Conservation (phyloP, 2,797 vertebrate genomes). For the Etheostoma nigrum region DNA sequence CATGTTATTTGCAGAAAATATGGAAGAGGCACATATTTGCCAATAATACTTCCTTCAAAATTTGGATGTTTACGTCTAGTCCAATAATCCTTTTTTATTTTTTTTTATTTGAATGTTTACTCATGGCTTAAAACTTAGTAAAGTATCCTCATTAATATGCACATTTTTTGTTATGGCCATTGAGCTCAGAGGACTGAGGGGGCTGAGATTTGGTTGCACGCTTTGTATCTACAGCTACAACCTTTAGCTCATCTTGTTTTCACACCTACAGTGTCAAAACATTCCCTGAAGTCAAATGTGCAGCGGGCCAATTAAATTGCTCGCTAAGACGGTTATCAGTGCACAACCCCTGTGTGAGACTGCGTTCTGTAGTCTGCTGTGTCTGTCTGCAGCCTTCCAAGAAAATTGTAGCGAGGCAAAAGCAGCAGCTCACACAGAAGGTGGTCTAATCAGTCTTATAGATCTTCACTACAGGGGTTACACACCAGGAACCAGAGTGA, state of each 20-base stretch:
- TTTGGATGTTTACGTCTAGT: slow-evolving; percentile 8
- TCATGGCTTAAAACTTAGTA: slow-evolving; percentile 28
- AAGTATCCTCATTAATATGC: slow-evolving; percentile 55
- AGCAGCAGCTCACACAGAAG: slow-evolving; percentile 61
- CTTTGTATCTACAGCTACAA: slow-evolving; percentile 51
- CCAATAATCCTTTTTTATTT: slow-evolving; percentile 20
- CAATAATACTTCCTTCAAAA: slow-evolving; percentile 2
- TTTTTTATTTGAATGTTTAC: slow-evolving; percentile 17
- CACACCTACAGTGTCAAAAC: slow-evolving; percentile 68
- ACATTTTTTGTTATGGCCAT: slow-evolving; percentile 49
- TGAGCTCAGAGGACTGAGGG: slow-evolving; percentile 56
- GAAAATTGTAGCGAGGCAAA: slow-evolving; percentile 57
- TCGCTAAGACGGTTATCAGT: slow-evolving; percentile 72
- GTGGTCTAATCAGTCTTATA: slow-evolving; percentile 74
- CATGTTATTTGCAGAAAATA: slow-evolving; percentile 20
- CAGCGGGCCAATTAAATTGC: slow-evolving; percentile 76
- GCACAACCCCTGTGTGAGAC: slow-evolving; percentile 64
- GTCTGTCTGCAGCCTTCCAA: slow-evolving; percentile 49
- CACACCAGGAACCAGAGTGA: slow-evolving; percentile 42
- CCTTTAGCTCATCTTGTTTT: slow-evolving; percentile 69
- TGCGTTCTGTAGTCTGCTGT: slow-evolving; percentile 66
- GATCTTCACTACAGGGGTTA: slow-evolving; percentile 73
- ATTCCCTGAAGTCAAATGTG: slow-evolving; percentile 71
- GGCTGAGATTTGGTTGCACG: slow-evolving; percentile 47
- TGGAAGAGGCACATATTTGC: background rate